Conservation (phyloP, 2,113 vertebrate species). For the Macaca nemestrina region DNA sequence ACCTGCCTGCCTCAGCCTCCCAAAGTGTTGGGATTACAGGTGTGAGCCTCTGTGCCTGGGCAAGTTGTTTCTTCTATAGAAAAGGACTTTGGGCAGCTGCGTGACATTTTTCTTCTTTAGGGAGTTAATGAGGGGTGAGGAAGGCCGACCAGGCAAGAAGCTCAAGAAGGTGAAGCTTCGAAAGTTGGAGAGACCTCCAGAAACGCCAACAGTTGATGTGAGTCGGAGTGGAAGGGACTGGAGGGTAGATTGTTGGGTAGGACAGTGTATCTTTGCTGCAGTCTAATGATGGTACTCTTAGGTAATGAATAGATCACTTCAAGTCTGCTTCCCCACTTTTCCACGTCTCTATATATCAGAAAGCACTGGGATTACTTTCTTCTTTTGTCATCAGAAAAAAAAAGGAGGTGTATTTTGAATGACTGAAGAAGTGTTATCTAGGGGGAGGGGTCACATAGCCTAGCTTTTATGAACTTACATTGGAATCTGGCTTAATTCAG, state of each 20-base stretch:
- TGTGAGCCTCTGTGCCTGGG: too few species aligned
- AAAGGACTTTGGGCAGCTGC: background rate
- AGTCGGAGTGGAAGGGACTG: conserved; percentile 71
- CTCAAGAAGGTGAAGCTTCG: conserved; percentile 94
- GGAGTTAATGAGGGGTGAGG: conserved; percentile 97
- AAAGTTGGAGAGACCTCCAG: conserved; percentile 95
- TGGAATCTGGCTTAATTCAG: background rate
- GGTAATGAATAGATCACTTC: background rate
- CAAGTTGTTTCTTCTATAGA: background rate
- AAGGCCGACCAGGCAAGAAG: conserved; percentile 95
- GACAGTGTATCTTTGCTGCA: rapidly evolving
- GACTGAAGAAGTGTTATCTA: background rate
- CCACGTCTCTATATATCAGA: background rate
- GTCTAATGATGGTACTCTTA: background rate
- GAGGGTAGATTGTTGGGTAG: background rate
- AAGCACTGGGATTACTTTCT: background rate
- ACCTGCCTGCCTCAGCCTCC: too few species aligned
- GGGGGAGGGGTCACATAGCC: background rate
- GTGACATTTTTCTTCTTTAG: conserved; percentile 73
- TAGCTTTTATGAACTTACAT: background rate
- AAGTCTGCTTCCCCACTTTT: background rate
- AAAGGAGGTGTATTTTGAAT: background rate
- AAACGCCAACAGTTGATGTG: conserved; percentile 96
- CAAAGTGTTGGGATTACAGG: too few species aligned
- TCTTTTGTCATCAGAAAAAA: background rate